Base-by-base conservation (phyloP, 2,113 vertebrate species). In the Clarias gariepinus region DNA sequence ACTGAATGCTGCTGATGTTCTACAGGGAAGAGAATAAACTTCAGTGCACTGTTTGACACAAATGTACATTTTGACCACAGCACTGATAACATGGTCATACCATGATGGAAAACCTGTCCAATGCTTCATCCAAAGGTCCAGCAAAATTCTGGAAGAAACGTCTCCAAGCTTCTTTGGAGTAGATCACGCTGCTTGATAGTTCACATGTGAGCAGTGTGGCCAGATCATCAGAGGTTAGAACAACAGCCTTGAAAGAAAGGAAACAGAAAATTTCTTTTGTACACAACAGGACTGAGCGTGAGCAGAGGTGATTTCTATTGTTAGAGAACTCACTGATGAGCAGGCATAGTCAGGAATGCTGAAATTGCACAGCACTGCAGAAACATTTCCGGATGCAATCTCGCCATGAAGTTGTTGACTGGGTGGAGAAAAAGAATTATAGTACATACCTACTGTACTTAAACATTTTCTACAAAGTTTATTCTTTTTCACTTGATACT, bases 81-180 rank as follows among this genome's bases (percentile, higher is more conserved):
- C 47, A 30, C 1, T n/a, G 57, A 2, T 28, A 25, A 74, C 3
- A 47, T 16, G 19, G 33, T 25, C 61, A 52, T 89, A 93, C 91
- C 88, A 18, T 87, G 80, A 1, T 71, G 16, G 89, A 82, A 23
- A 85, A 87, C n/a, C 3, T 18, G 36, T 30, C 69, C 23, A 94
- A 89, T 57, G 92, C 91, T 47, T 81, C 81, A 41, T 89, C 84
- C 28, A 94, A 77, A 36, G 60, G 83, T 30, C 41, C 4, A 3
- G 87, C 60, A 11, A 86, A 30, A 84, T 86, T 93, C 85, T 86
- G 90, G 84, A 92, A 80, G n/a, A 92, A 83, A n/a, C 91, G 90
- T 87, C 89, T 92, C 91, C 91, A 93, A 30, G 81, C 81, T 69
- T 83, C 89, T 33, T 86, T 83, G 0, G 86, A 21, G 64, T 90